These are phyloP conservation scores for Hylia prasina DNA, from an alignment of 2,113 vertebrate species.

Conservation along the genomic window DNA sequence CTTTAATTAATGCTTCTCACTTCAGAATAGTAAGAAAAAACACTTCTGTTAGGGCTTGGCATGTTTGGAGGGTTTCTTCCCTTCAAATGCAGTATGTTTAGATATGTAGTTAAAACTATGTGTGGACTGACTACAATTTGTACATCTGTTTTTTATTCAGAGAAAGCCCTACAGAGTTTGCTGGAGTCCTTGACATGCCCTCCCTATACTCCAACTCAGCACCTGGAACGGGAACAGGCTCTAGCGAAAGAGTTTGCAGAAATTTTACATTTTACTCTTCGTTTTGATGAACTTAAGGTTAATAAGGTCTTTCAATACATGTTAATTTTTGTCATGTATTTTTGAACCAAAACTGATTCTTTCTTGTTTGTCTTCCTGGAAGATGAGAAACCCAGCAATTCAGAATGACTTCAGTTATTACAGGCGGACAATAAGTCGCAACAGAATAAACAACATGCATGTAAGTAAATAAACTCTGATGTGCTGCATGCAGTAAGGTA, in stretches of 20 bases:
- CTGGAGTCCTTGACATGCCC: constrained; percentile 91
- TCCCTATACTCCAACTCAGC: constrained; percentile 91
- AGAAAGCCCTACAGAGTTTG: constrained; percentile 91
- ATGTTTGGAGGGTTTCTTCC: neutral
- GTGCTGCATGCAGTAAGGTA: neutral
- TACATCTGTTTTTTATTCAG: constrained; percentile 67
- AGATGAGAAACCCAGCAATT: constrained; percentile 98
- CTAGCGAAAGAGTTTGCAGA: constrained; percentile 97
- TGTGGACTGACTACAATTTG: neutral
- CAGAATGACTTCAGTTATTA: constrained; percentile 99
- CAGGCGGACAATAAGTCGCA: constrained; percentile 92
- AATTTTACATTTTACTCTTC: constrained; percentile 97
- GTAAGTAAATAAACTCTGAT: constrained; percentile 73
- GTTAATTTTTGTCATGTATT: neutral
- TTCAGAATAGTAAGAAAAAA: neutral
- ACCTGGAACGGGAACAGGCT: constrained; percentile 95
- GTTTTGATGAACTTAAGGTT: constrained; percentile 98
- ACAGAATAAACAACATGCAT: constrained; percentile 97
- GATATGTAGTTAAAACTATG: neutral
- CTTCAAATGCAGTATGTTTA: neutral
- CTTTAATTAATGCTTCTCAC: neutral
- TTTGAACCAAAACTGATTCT: neutral
- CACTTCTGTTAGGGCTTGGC: neutral
- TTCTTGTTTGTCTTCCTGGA: neutral
- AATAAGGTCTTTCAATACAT: neutral